phyloP scores from a whole-genome alignment of 2,113 vertebrate species.

The Orthonyx spaldingii region DNA sequence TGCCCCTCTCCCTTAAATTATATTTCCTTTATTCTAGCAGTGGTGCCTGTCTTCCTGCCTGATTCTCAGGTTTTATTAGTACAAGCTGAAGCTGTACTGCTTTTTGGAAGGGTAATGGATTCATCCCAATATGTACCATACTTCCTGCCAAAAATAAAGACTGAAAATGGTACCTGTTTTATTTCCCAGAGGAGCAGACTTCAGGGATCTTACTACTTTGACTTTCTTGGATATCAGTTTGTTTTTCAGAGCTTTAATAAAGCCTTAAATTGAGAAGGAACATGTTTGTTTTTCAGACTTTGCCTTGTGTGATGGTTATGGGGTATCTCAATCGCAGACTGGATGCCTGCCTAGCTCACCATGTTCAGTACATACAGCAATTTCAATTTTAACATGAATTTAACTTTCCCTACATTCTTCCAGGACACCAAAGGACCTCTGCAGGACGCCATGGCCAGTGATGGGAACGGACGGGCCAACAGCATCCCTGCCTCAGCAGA shows the following conservation, averaged over 20 bases:
- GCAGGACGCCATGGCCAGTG: constrained; percentile 69
- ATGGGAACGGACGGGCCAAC: constrained; percentile 70
- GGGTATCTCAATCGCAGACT: background rate
- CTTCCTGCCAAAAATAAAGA: background rate
- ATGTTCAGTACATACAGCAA: accelerated
- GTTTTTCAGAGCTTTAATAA: background rate
- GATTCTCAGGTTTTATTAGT: background rate
- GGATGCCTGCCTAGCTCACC: background rate
- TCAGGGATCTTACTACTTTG: background rate
- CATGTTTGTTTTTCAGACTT: background rate
- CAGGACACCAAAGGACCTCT: constrained; percentile 80
- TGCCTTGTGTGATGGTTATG: background rate
- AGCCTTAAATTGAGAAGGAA: background rate
- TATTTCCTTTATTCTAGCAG: background rate
- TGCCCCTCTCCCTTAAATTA: background rate
- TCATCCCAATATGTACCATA: background rate
- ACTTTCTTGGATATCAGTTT: background rate
- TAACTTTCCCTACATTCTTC: background rate
- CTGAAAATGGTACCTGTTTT: background rate
- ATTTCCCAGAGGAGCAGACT: background rate
- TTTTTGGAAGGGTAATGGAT: background rate
- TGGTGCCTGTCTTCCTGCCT: background rate
- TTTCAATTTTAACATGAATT: background rate
- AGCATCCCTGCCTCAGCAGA: constrained; percentile 66
- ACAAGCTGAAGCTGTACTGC: background rate